Evolutionary conservation across 2,888 invertebrate species (phyloP), one percentile per base, ranked within the genome.

Genomic region (Podotricha telesiphe): DNA sequence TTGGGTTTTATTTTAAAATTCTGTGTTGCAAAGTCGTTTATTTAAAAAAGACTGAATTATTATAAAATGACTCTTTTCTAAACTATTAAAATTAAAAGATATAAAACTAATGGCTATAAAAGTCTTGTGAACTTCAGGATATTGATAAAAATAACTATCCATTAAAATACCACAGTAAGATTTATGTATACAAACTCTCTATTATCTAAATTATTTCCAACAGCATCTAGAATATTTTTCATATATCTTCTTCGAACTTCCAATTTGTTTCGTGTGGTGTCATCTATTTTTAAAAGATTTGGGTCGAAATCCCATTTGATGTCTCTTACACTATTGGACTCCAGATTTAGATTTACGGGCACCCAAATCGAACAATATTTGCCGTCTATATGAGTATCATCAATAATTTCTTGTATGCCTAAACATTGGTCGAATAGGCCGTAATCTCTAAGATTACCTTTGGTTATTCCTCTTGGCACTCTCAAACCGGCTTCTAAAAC

Each of bases 351-450:
- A 10, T 74, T 58, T 8, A 84, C 34, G 3, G 88, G 87, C 2
- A 86, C 68, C 1, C 70, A 51, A 45, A 89, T 80, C 66, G 83
- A 80, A 67, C 93, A 93, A 73, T 81, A 86, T 75, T 89, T 89
- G 13, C 89, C 89, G 74, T 84, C 78, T 10, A 88, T 79, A 0
- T 75, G 70, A 15, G 80, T 82, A 20, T 75, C 74, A 20, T 79
- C 74, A n/a, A 77, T 74, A 37, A 74, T 69, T 69, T 79, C 66
- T n/a, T 74, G 74, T 56, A 88, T 86, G 0, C 65, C 75, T n/a
- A 88, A 73, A 73, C 88, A 88, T 77, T 87, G 86, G 58, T 76
- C 74, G 59, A 85, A 88, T 65, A 83, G 85, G 0, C 88, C 88
- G 45, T 84, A 75, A 58, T 87, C 87, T 5, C 77, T 53, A 0